These are phyloP conservation scores for Momotus momota DNA, from an alignment of 2,797 vertebrate species.

Conservation along the genomic window DNA sequence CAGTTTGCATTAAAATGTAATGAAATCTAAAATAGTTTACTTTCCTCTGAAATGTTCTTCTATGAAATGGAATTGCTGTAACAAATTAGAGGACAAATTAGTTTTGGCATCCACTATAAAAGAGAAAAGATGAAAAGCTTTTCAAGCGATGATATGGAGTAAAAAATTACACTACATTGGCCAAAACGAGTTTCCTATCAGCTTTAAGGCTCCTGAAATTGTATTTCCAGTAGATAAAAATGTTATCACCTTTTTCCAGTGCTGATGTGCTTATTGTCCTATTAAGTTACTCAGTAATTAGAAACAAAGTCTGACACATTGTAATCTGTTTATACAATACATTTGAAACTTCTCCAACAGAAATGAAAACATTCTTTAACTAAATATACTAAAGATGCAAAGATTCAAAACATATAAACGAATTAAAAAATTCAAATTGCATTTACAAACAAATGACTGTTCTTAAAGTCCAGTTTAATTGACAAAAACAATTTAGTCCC, in stretches of 20 bases:
- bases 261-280: slow-evolving; percentile 26
- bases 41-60: background rate
- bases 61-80: slow-evolving; percentile 23
- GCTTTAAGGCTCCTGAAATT: slow-evolving; percentile 35
- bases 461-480: background rate
- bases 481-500: background rate
- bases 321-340: slow-evolving; percentile 30
- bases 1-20: slow-evolving; percentile 1
- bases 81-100: slow-evolving; percentile 59
- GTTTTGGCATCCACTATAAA: slow-evolving; percentile 32
- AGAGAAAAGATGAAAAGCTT: slow-evolving; percentile 48
- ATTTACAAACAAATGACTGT: background rate
- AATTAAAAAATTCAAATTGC: background rate
- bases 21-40: background rate
- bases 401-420: background rate
- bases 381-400: background rate
- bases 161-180: background rate
- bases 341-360: slow-evolving; percentile 22
- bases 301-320: slow-evolving; percentile 58
- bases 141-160: slow-evolving; percentile 26
- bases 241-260: slow-evolving; percentile 42
- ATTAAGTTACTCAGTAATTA: slow-evolving; percentile 46
- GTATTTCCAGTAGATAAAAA: slow-evolving; percentile 56
- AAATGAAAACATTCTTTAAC: background rate
- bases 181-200: slow-evolving; percentile 29